phyloP scores from a whole-genome alignment of 2,888 invertebrate species.

The Dusona sp. region DNA sequence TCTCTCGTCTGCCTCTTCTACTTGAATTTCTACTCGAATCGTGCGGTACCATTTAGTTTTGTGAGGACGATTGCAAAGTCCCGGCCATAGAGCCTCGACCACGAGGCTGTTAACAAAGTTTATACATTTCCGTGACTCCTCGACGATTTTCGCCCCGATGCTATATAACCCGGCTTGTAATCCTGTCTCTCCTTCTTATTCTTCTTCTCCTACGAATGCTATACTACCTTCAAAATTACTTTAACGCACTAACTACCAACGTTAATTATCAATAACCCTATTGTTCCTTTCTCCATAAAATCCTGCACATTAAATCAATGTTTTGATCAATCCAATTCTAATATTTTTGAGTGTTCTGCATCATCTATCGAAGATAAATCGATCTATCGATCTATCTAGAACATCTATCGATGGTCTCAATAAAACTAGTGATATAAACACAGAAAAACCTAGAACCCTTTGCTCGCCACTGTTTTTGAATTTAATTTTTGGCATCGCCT shows the following conservation, averaged over 20 bases:
- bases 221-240: slow-evolving; percentile 11
- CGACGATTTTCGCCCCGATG: slow-evolving; percentile 53
- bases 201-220: slow-evolving; percentile 7
- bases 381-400: too few species aligned
- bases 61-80: slow-evolving; percentile 59
- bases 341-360: background rate
- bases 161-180: slow-evolving; percentile 42
- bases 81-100: slow-evolving; percentile 35
- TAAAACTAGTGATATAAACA: background rate
- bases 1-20: slow-evolving; percentile 38
- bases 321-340: background rate
- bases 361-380: too few species aligned
- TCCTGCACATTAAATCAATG: background rate
- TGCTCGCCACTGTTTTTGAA: too few species aligned
- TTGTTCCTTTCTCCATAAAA: background rate
- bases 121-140: slow-evolving; percentile 67
- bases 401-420: background rate
- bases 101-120: slow-evolving; percentile 65
- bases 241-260: slow-evolving; percentile 18
- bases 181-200: slow-evolving; percentile 21
- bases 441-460: background rate
- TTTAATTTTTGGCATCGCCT: too few species aligned
- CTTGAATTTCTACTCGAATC: slow-evolving; percentile 64
- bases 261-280: slow-evolving; percentile 5
- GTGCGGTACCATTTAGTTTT: slow-evolving; percentile 56